Percentiles rank a stretch among this genome's conserved stretches.
These are phyloP conservation scores for Tenebrio molitor DNA, from an alignment of 1,140 invertebrate genomes.

Conservation along the genomic window DNA sequence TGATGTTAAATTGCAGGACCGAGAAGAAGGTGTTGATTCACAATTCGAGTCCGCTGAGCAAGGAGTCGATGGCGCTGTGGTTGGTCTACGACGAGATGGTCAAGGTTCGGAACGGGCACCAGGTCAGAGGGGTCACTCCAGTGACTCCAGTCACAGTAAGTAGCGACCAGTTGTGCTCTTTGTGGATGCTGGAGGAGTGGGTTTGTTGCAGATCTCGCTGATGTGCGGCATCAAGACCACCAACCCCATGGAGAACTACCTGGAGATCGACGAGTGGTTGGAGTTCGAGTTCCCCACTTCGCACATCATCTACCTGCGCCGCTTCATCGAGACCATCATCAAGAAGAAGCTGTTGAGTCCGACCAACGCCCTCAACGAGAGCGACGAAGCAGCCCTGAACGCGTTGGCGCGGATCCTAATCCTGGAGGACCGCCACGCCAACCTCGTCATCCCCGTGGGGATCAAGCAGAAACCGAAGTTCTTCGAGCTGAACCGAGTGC, in stretches of 20 bases:
- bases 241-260: constrained; percentile 56
- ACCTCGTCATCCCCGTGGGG: constrained; percentile 6
- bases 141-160: constrained; percentile 86
- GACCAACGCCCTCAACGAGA: constrained; percentile 73
- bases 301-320: constrained; percentile 69
- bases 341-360: constrained; percentile 81
- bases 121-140: constrained; percentile 73
- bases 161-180: too few relatives aligned
- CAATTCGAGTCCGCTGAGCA: constrained; percentile 50
- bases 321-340: constrained; percentile 84
- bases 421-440: constrained; percentile 2
- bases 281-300: constrained; percentile 52
- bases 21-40: constrained; percentile 55
- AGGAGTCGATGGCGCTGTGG: constrained; percentile 50
- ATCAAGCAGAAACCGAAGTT: constrained; percentile 18
- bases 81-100: constrained; percentile 58
- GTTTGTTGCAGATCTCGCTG: constrained; percentile 67
- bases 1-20: constrained; percentile 47
- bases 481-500: constrained; percentile 11
- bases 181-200: too few relatives aligned
- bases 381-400: constrained; percentile 67
- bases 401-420: constrained; percentile 2
- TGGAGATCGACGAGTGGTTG: constrained; percentile 69
- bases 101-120: constrained; percentile 49
- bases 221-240: constrained; percentile 63